Percentiles rank a stretch among this genome's conserved stretches.
Evolutionary conservation across 2,797 vertebrate genomes (phyloP).

Genomic region (Halcyon chelicuti): DNA sequence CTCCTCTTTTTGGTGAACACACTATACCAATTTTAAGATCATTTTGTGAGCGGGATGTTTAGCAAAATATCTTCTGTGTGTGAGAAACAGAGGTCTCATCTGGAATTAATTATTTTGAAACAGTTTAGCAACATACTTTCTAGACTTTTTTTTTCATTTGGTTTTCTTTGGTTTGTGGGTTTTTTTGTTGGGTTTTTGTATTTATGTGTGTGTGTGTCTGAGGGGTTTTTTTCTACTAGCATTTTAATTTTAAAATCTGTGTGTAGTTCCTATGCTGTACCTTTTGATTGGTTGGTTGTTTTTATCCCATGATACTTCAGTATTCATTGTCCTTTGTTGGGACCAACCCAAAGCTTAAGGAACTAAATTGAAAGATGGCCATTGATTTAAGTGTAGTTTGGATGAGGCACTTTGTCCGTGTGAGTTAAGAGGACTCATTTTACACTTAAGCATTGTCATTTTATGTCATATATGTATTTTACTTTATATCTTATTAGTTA

Average conservation of each 20-base stretch:
- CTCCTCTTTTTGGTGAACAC: neutral
- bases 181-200: neutral
- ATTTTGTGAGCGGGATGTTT: slow-evolving; percentile 33
- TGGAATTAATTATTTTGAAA: slow-evolving; percentile 57
- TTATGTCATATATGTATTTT: accelerated
- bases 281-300: neutral
- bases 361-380: neutral
- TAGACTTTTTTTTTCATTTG: neutral
- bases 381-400: neutral
- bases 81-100: slow-evolving; percentile 46
- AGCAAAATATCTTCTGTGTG: neutral
- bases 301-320: neutral
- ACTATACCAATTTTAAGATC: neutral
- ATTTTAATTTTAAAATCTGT: neutral
- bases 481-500: neutral
- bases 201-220: neutral
- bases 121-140: neutral
- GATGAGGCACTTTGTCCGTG: neutral
- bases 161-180: no score
- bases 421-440: neutral
- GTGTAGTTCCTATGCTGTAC: neutral
- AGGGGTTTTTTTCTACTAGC: neutral
- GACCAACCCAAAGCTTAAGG: neutral
- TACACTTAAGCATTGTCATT: neutral
- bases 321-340: neutral